Conservation (phyloP, 1,140 invertebrate genomes). For the Diuraphis noxia region DNA sequence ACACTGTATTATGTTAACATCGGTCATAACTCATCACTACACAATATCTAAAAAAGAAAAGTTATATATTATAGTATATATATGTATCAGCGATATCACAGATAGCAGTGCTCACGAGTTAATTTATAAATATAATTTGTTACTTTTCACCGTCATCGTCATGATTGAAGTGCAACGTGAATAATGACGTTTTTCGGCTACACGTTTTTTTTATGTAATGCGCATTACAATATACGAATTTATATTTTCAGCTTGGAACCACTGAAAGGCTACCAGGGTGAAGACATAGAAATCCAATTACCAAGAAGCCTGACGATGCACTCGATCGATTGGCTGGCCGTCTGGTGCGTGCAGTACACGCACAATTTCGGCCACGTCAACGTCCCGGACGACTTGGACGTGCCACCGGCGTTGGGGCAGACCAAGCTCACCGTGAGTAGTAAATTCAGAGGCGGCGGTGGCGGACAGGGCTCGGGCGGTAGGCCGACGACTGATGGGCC, state of each 20-base stretch:
- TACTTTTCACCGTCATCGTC: too few relatives aligned
- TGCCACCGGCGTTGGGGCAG: constrained; percentile 84
- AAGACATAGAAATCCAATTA: constrained; percentile 87
- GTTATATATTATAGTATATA: too few relatives aligned
- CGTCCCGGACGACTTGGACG: constrained; percentile 84
- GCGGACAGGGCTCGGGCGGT: neutral
- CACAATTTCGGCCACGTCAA: constrained; percentile 90
- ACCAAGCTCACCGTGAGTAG: constrained; percentile 81
- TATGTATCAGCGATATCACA: too few relatives aligned
- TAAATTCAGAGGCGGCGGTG: neutral
- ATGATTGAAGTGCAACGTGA: neutral
- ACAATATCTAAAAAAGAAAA: too few relatives aligned
- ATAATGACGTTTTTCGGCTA: neutral
- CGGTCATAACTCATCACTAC: too few relatives aligned
- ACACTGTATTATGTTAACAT: too few relatives aligned
- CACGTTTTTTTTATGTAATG: neutral
- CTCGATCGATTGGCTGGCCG: constrained; percentile 88
- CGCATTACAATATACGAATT: neutral
- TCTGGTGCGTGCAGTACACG: constrained; percentile 83
- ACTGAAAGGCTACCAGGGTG: constrained; percentile 77
- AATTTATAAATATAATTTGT: too few relatives aligned
- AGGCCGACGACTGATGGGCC: neutral
- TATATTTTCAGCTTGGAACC: constrained; percentile 69
- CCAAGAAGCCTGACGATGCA: constrained; percentile 83
- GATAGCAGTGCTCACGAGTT: too few relatives aligned